Evolutionary conservation across 2,888 invertebrate species (phyloP), one percentile per base, ranked within the genome.

Genomic region (Megamerina dolium): DNA sequence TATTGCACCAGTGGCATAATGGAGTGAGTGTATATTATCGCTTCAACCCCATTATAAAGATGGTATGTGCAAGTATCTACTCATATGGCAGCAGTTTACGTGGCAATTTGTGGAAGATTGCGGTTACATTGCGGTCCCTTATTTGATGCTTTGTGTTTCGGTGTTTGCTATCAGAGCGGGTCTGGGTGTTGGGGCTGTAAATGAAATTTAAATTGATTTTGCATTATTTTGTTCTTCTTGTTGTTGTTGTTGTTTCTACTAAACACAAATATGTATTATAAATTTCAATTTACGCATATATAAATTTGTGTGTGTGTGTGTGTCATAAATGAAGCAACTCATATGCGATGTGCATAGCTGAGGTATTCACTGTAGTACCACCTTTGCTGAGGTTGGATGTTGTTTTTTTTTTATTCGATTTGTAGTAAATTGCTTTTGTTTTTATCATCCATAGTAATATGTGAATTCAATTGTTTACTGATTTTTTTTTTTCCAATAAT

Each of bases 241-340:
- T 39, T 41, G 37, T 38, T 53, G 44, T 45, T 34, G 30, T 41
- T 44, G 39, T 40, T 30, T 5, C n/a, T 20, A 33, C 17, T 29
- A 39, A 23, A 48, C 48, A 50, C 48, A 56, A 54, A 57, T n/a
- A n/a, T n/a, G 57, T 58, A 59, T 63, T 61, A 59, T 60, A 58
- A 59, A 60, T 56, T 64, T 59, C 57, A 61, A 61, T 62, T 62
- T n/a, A n/a, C n/a, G n/a, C n/a, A n/a, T n/a, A n/a, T n/a, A n/a
- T n/a, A n/a, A n/a, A n/a, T n/a, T n/a, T n/a, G n/a, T n/a, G n/a
- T n/a, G n/a, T n/a, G n/a, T n/a, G n/a, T 62, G 57, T 54, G 52
- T 43, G 18, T 33, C 45, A 51, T 54, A 52, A 60, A 51, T 50
- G 50, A 27, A 20, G n/a, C n/a, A n/a, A n/a, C 35, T 35, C 18